Percentiles rank a stretch among this genome's conserved stretches.
These are phyloP conservation scores for Drosophila nebulosa DNA, from an alignment of 1,140 invertebrate species.

Conservation along the genomic window DNA sequence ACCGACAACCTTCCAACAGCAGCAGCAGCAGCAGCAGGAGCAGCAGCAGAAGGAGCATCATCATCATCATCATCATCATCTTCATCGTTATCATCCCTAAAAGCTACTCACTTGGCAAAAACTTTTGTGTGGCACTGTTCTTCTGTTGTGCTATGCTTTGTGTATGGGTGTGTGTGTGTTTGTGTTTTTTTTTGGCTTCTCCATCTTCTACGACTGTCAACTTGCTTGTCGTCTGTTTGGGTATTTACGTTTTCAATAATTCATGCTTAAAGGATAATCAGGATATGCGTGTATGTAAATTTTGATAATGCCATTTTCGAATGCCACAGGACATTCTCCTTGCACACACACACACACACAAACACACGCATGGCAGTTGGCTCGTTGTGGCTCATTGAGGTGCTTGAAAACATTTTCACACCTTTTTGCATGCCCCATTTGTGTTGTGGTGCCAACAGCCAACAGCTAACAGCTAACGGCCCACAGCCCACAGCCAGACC, in stretches of 20 bases:
- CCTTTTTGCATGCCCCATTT: slow-evolving; percentile 37
- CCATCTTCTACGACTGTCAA: slow-evolving; percentile 23
- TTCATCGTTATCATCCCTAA: slow-evolving; percentile 47
- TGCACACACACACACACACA: background rate
- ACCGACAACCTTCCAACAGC: background rate
- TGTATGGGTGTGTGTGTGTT: background rate
- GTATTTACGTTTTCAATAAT: slow-evolving; percentile 79
- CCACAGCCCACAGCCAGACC: background rate
- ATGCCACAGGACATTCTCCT: slow-evolving; percentile 43
- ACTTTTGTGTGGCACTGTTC: slow-evolving; percentile 40
- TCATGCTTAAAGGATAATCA: slow-evolving; percentile 78
- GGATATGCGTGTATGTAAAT: slow-evolving; percentile 76
- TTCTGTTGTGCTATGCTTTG: background rate
- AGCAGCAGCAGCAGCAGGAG: background rate
- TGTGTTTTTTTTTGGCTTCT: background rate
- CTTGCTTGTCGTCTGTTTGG: slow-evolving; percentile 39
- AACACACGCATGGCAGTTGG: background rate
- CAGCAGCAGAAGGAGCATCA: background rate
- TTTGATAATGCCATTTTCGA: slow-evolving; percentile 74
- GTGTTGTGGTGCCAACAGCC: background rate
- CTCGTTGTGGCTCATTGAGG: slow-evolving; percentile 18
- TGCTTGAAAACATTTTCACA: slow-evolving; percentile 43
- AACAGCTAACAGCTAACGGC: background rate
- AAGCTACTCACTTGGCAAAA: slow-evolving; percentile 41
- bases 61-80: slow-evolving; percentile 25